Conservation (phyloP, 2,888 invertebrate species). For the Eupithecia subfuscata region DNA sequence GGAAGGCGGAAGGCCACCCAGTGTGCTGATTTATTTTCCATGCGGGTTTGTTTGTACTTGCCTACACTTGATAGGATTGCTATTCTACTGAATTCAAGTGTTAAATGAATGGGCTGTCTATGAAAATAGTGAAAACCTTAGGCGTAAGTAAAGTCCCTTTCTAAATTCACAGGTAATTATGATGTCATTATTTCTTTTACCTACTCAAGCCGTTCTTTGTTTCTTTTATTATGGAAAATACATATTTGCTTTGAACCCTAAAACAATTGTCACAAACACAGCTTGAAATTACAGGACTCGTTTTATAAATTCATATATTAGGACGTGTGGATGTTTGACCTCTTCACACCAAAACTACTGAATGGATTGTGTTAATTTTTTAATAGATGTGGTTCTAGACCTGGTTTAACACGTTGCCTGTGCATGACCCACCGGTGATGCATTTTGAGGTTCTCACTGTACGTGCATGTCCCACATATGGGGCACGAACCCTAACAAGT, state of each 20-base stretch:
- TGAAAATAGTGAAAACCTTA: background rate
- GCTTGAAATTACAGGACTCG: background rate
- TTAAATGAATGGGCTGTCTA: background rate
- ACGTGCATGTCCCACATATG: no score
- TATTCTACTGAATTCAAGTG: background rate
- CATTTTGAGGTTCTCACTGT: no score
- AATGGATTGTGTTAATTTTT: background rate
- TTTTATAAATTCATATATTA: background rate
- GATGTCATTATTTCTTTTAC: background rate
- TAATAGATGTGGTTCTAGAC: background rate
- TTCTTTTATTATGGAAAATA: background rate
- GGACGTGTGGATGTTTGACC: background rate
- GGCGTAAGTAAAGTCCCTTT: background rate
- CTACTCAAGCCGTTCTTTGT: background rate
- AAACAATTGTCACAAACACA: no score
- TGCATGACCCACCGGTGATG: no score
- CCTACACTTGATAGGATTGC: background rate
- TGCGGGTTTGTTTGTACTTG: conserved; percentile 40
- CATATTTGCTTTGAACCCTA: background rate
- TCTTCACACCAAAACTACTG: background rate
- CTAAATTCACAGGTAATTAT: background rate
- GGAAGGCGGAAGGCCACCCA: conserved; percentile 74
- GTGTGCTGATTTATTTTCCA: conserved; percentile 51
- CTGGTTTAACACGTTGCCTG: background rate
- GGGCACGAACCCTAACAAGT: no score